Conservation (phyloP, 2,113 vertebrate species). For the Ageneiosus marmoratus region DNA sequence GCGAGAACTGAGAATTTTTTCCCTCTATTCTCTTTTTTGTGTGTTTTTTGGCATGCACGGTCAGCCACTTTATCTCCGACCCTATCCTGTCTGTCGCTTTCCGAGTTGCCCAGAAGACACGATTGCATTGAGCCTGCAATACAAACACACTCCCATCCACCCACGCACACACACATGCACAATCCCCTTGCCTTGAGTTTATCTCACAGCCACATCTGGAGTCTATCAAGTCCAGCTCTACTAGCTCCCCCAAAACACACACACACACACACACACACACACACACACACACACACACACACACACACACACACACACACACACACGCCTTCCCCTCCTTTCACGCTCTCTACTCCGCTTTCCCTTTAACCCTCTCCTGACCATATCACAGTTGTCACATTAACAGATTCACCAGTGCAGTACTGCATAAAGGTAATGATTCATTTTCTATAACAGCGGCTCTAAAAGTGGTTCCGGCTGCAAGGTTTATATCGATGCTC, state of each 20-base stretch:
- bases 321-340: slow-evolving; percentile 50
- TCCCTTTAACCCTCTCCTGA: slow-evolving; percentile 78
- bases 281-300: slow-evolving; percentile 9
- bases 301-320: slow-evolving; percentile 8
- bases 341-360: slow-evolving; percentile 68
- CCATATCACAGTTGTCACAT: slow-evolving; percentile 57
- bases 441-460: too few species aligned
- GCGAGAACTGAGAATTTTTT: neutral
- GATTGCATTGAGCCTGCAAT: slow-evolving; percentile 71
- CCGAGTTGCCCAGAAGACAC: slow-evolving; percentile 72
- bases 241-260: slow-evolving; percentile 16
- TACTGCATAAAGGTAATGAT: too few species aligned
- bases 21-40: neutral
- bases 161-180: slow-evolving; percentile 69
- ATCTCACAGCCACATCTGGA: slow-evolving; percentile 82
- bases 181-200: slow-evolving; percentile 74
- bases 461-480: too few species aligned
- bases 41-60: neutral
- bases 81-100: slow-evolving; percentile 65
- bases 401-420: neutral
- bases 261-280: slow-evolving; percentile 19
- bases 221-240: slow-evolving; percentile 76
- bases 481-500: too few species aligned
- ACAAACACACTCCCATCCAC: slow-evolving; percentile 70
- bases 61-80: slow-evolving; percentile 23